Base-by-base conservation (phyloP, 1,140 invertebrate genomes). In the Diorhabda elongata region DNA sequence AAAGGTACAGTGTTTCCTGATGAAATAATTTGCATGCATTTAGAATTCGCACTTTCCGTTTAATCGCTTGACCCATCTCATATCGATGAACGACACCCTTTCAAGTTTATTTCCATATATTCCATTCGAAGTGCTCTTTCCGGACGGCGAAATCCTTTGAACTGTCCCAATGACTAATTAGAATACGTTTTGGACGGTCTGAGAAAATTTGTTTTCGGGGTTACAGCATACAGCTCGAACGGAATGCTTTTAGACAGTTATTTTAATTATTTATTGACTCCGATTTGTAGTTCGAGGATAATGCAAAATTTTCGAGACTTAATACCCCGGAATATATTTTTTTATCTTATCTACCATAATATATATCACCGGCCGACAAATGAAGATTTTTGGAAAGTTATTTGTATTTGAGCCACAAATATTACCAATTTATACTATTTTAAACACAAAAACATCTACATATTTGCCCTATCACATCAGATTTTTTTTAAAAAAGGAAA, bases 161-260 rank as follows among this genome's bases (percentile, higher is more conserved):
- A 52, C 47, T 52, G 47, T 52, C 47, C 47, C 47, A 52, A 52
- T 52, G 47, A 52, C 47, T 52, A 52, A 52, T 52, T 52, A 52
- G 47, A 52, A 52, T 52, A 52, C 47, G n/a, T 52, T 52, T 52
- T 52, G n/a, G 47, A n/a, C 4, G 47, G 47, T n/a, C n/a, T n/a
- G 47, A 52, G 47, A 52, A 52, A 52, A 52, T 52, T 52, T 52
- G 47, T n/a, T 52, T 52, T 52, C 6, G 47, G 45, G 47, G 47
- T 52, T 52, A 52, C 47, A 52, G 2, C 47, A 52, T n/a, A 52
- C 47, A n/a, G n/a, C 47, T 52, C 47, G 47, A 52, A 52, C n/a
- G 47, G 47, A 52, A 52, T 52, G 47, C 47, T 52, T 52, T 52
- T 52, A 52, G 47, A 52, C 47, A 52, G 26, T 26, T 26, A 26